phyloP scores from a whole-genome alignment of 2,888 invertebrate genomes.

The Drosophila acutilabella region DNA sequence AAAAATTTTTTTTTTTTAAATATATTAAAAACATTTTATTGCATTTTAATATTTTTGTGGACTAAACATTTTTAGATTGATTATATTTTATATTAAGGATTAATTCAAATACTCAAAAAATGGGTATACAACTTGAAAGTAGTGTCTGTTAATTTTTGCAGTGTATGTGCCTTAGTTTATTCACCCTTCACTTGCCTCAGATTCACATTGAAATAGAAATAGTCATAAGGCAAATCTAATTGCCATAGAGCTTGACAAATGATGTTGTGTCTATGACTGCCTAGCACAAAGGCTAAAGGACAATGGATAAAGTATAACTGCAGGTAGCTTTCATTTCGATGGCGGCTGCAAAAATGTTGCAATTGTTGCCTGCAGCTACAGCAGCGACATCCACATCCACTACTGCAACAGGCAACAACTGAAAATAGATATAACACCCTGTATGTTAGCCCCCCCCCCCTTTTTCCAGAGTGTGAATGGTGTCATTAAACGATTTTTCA shows the following conservation, averaged over 20 bases:
- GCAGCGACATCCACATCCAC: constrained; percentile 19
- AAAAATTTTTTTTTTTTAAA: too few species aligned
- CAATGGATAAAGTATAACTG: constrained; percentile 16
- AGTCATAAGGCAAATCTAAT: constrained; percentile 66
- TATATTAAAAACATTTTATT: too few species aligned
- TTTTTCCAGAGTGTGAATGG: constrained; percentile 73
- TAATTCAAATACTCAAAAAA: too few species aligned
- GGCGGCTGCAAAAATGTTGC: constrained; percentile 60
- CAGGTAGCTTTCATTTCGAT: constrained; percentile 34
- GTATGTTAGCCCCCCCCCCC: too few species aligned
- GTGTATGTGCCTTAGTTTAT: constrained; percentile 11
- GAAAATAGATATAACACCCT: constrained; percentile 31
- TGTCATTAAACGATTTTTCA: constrained; percentile 85
- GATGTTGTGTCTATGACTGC: constrained; percentile 52
- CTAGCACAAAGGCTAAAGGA: constrained; percentile 19
- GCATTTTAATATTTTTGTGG: too few species aligned
- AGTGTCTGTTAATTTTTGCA: background rate
- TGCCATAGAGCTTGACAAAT: constrained; percentile 71
- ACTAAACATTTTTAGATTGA: too few species aligned
- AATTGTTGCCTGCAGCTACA: constrained; percentile 68
- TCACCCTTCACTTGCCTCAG: constrained; percentile 10
- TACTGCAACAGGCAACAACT: constrained; percentile 41
- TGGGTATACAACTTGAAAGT: too few species aligned
- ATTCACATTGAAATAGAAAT: constrained; percentile 38
- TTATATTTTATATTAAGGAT: too few species aligned